phyloP scores from a whole-genome alignment of 2,888 invertebrate species.

The Acrobasis suavella region DNA sequence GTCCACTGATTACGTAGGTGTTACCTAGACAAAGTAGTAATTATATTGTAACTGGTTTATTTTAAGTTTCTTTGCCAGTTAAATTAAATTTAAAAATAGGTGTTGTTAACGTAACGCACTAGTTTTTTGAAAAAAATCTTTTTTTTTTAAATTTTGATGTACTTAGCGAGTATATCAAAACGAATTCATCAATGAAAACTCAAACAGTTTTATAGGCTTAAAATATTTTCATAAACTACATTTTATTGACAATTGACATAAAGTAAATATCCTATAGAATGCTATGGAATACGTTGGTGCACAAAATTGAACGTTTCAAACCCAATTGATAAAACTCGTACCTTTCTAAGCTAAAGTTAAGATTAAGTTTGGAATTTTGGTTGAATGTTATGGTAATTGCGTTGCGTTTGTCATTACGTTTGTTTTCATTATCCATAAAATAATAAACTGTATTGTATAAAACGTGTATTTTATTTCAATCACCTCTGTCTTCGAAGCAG shows the following conservation, averaged over 20 bases:
- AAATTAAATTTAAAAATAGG: not conserved
- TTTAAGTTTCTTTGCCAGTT: not conserved
- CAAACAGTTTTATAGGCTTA: conserved; percentile 1
- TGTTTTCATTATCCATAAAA: conserved; percentile 29
- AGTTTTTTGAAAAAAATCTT: not conserved
- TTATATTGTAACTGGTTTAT: conserved; percentile 5
- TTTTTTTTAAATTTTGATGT: conserved; percentile 5
- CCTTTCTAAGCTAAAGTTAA: conserved; percentile 16
- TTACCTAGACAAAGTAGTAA: conserved; percentile 17
- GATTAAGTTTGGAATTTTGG: conserved; percentile 26
- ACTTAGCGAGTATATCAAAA: not conserved
- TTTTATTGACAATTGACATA: conserved; percentile 7
- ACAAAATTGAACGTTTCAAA: conserved; percentile 20
- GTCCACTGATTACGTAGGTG: conserved; percentile 53
- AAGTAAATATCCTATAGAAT: not conserved
- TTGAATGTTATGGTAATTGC: conserved; percentile 23
- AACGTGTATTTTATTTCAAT: conserved; percentile 9
- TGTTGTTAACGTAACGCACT: too few relatives aligned
- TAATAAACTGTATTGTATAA: conserved; percentile 31
- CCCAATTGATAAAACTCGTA: not conserved
- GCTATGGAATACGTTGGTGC: conserved; percentile 14
- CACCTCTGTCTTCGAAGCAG: too few relatives aligned
- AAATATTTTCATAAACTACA: conserved; percentile 3
- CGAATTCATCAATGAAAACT: not conserved
- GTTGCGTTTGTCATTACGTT: conserved; percentile 27